Evolutionary conservation across 2,888 invertebrate species (phyloP), one percentile per base, ranked within the genome.

Genomic region (Cryptocheilus praepositus): DNA sequence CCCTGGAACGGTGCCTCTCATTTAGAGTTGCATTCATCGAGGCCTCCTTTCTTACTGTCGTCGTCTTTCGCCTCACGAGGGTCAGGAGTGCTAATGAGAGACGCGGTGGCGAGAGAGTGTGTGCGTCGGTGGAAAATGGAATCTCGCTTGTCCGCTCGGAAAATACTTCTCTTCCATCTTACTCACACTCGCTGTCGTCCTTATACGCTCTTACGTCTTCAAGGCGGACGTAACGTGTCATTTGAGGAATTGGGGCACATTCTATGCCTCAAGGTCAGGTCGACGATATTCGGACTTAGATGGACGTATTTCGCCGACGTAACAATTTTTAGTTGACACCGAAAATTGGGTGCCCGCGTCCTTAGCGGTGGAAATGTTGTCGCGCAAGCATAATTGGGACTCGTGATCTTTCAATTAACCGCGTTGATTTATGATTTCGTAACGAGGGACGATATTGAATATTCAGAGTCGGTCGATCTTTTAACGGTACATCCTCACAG

Each of bases 1-100:
- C 25, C 3, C 25, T 18, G 11, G 16, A 19, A 22, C 19, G 21
- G 71, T 68, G 69, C 57, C 71, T 79, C 77, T 83, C 82, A 79
- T 83, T 83, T 83, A 77, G 73, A 74, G 71, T 72, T 76, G 80
- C 76, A 83, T 83, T 83, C 81, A 83, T 25, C 61, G 69, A 36
- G 44, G n/a, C 62, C 53, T 60, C 54, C 54, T 71, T 70, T 66
- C 71, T 61, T 54, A 21, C 49, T 67, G 43, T 56, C 62, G 36
- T 36, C 43, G 15, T 51, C 61, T 44, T 53, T 59, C 59, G 70
- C 65, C 53, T 56, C 56, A 56, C 63, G 70, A 36, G 36, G 36
- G 36, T 36, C 36, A 36, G 1, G 67, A 57, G 58, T 64, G 45
- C 53, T 22, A 49, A 61, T 63, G 64, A 25, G 45, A 18, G 36